These are phyloP conservation scores for Schrankia costaestrigalis DNA, from an alignment of 2,888 invertebrate genomes.

Conservation along the genomic window DNA sequence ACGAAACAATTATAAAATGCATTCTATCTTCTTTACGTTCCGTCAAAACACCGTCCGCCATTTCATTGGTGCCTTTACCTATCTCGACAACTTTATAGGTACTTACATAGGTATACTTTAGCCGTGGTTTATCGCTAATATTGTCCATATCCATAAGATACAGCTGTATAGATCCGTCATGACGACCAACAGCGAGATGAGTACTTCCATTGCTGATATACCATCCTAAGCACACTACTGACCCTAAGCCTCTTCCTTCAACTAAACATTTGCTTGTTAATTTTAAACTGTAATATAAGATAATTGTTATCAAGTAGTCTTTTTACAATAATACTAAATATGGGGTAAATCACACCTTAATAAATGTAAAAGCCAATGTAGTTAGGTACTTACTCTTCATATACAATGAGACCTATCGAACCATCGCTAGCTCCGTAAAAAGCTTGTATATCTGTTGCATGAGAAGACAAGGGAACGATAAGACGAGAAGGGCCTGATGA, in stretches of 20 bases:
- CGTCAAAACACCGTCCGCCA: no score
- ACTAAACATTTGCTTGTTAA: constrained; percentile 61
- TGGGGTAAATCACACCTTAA: not conserved
- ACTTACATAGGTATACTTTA: constrained; percentile 70
- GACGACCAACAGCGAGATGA: constrained; percentile 68
- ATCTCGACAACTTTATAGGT: no score
- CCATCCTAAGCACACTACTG: constrained; percentile 71
- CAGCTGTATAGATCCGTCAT: constrained; percentile 73
- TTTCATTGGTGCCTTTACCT: no score
- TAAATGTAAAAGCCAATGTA: not conserved
- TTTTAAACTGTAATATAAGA: constrained; percentile 43
- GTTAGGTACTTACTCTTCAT: constrained; percentile 69
- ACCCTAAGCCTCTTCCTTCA: constrained; percentile 65
- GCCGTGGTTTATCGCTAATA: constrained; percentile 55
- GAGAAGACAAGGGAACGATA: constrained; percentile 46
- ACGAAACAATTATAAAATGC: no score
- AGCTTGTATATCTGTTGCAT: constrained; percentile 81
- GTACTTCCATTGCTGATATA: constrained; percentile 46
- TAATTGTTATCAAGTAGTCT: not conserved
- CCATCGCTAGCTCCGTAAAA: constrained; percentile 95
- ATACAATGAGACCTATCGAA: constrained; percentile 87
- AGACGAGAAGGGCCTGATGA: constrained; percentile 62
- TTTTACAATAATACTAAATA: not conserved
- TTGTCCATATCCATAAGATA: constrained; percentile 75
- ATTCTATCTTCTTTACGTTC: no score